Evolutionary conservation across 1,140 invertebrate species (phyloP), one percentile per base, ranked within the genome.

Genomic region (Araneus ventricosus): DNA sequence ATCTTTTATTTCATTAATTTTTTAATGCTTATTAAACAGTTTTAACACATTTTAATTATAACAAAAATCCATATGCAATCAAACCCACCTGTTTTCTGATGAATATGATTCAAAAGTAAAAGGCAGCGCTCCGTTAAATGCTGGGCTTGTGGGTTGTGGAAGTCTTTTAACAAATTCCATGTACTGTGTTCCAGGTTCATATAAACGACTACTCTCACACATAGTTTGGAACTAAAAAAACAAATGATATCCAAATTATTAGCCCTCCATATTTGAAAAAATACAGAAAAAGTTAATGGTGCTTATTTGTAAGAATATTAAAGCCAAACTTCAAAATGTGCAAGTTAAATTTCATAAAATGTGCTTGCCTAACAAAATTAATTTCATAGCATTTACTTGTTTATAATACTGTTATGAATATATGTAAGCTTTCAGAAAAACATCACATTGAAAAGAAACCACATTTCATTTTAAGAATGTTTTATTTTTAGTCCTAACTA

Each of bases 171-270:
- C 95, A 95, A 95, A 96, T 93, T 96, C 96, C 80, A 95, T 95
- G 94, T 96, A 96, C 94, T 96, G 95, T 22, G 95, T 95, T 7
- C 96, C 96, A n/a, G 95, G 95, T 89, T 96, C 96, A 94, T 97
- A 96, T 14, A 95, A 94, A 82, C 95, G 95, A 93, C 95, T 96
- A 93, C 95, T 96, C 93, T 96, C 96, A 94, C 95, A 96, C 57
- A 96, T 94, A 3, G 95, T 96, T 94, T 96, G 96, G 93, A 96
- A 96, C 95, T 96, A 95, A 34, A 67, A 34, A 88, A 79, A 61
- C 89, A 93, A 41, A 52, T 59, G 30, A 52, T 5, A 80, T 63
- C 37, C 63, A 61, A 67, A 93, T 45, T 10, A 92, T 52, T 91
- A 45, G 41, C 41, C 59, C 34, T n/a, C n/a, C 20, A 59, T 3